A percentile compares a stretch with the other conserved stretches of the same genome.
phyloP scores from a whole-genome alignment of 30 jellyfish, hydroid and myxozoan genomes.

The Rhopilema esculentum region DNA sequence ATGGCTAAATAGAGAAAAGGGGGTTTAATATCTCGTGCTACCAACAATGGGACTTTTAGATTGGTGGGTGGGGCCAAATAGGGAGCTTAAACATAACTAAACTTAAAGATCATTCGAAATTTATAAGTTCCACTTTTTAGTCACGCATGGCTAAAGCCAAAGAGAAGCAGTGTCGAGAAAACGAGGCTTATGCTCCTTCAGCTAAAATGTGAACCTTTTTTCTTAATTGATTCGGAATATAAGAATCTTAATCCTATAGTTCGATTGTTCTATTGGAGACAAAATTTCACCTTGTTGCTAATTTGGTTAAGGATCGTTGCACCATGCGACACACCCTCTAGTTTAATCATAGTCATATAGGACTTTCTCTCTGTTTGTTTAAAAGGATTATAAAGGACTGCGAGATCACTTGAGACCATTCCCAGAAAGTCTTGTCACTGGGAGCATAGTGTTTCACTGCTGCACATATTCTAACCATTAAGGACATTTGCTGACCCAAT shows the following conservation, averaged over 20 bases:
- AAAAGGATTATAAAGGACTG: neutral
- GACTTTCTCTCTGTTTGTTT: conserved; percentile 14
- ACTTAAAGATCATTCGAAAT: too few species aligned
- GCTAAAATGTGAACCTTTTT: neutral
- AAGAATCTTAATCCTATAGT: neutral
- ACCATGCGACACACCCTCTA: neutral
- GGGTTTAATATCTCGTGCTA: too few species aligned
- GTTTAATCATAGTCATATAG: neutral
- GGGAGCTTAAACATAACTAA: too few species aligned
- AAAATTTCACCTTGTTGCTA: neutral
- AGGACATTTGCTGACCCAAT: neutral
- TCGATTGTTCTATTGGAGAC: neutral
- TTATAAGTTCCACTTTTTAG: too few species aligned
- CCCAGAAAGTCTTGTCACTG: neutral
- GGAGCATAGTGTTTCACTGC: neutral
- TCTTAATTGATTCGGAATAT: neutral
- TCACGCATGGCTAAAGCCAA: too few species aligned
- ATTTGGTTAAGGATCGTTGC: neutral
- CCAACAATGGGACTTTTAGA: too few species aligned
- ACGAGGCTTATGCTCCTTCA: too few species aligned
- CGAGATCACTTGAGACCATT: neutral
- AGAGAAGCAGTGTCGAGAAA: too few species aligned
- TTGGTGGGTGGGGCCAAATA: too few species aligned
- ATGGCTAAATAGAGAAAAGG: too few species aligned
- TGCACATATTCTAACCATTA: neutral